Evolutionary conservation across 2,888 invertebrate species (phyloP).

Genomic region (Onthophagus sagittarius): DNA sequence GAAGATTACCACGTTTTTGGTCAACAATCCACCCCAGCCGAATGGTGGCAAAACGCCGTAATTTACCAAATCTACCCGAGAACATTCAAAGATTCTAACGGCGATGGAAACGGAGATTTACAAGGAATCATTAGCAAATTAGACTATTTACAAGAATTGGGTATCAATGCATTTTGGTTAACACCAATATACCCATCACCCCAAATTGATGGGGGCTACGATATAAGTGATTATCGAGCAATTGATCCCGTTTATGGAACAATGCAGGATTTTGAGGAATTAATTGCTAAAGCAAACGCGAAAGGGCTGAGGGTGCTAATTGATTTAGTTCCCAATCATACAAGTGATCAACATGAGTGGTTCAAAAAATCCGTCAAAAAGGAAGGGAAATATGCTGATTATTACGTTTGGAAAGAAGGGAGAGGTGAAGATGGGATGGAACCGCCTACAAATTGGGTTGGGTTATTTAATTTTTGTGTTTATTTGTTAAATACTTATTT

Average conservation of each 20-base stretch:
- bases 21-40: constrained; percentile 33
- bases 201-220: constrained; percentile 84
- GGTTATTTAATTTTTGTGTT: neutral
- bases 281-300: constrained; percentile 56
- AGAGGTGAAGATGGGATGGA: constrained; percentile 40
- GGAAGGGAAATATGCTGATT: constrained; percentile 64
- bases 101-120: constrained; percentile 84
- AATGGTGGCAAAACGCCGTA: constrained; percentile 81
- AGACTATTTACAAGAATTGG: constrained; percentile 52
- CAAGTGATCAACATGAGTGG: constrained; percentile 77
- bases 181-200: constrained; percentile 82
- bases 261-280: constrained; percentile 63
- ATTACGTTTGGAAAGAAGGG: constrained; percentile 74
- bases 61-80: constrained; percentile 85
- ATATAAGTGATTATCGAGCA: constrained; percentile 72
- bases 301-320: constrained; percentile 53
- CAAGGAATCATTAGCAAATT: constrained; percentile 56
- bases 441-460: constrained; percentile 80
- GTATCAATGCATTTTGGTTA: constrained; percentile 75
- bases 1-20: neutral
- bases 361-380: constrained; percentile 65
- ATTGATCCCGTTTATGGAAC: constrained; percentile 73
- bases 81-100: constrained; percentile 79
- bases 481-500: constrained; percentile 2
- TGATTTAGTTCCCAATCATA: constrained; percentile 57